Percentiles rank a stretch among this genome's conserved stretches.
phyloP scores from a whole-genome alignment of 2,113 vertebrate species.

The Pterocles gutturalis region DNA sequence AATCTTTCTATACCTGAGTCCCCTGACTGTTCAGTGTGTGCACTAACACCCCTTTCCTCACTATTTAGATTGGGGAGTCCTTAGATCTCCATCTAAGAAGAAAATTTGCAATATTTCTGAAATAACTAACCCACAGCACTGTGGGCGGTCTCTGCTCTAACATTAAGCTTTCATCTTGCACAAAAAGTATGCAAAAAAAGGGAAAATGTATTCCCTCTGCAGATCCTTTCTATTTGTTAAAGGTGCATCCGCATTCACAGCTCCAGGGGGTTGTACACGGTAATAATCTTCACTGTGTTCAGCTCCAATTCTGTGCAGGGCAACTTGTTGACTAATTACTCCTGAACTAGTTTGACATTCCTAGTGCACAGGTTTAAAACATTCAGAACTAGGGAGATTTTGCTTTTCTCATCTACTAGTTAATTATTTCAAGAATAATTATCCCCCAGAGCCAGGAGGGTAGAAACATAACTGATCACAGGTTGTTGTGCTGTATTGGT shows the following conservation, averaged over 20 bases:
- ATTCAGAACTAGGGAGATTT: not conserved
- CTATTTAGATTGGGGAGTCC: not conserved
- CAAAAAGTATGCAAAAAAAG: not conserved
- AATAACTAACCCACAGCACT: not conserved
- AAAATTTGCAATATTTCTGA: not conserved
- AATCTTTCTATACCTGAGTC: not conserved
- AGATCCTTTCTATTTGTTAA: not conserved
- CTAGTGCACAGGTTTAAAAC: not conserved
- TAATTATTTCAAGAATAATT: conserved; percentile 28
- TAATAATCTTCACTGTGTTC: not conserved
- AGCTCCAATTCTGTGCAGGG: not conserved
- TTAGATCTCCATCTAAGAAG: not conserved
- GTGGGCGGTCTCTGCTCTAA: not conserved
- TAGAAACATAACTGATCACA: not conserved
- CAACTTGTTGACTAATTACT: not conserved
- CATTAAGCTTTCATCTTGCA: not conserved
- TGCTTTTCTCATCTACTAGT: not conserved
- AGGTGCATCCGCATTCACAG: not conserved
- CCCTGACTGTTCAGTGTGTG: not conserved
- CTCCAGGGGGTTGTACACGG: not conserved
- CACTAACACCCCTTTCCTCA: not conserved
- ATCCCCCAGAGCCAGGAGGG: not conserved
- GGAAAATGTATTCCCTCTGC: not conserved
- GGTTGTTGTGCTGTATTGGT: not conserved
- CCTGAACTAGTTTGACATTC: not conserved